phyloP scores from a whole-genome alignment of 2,797 vertebrate species.

The Chloroceryle amazona region DNA sequence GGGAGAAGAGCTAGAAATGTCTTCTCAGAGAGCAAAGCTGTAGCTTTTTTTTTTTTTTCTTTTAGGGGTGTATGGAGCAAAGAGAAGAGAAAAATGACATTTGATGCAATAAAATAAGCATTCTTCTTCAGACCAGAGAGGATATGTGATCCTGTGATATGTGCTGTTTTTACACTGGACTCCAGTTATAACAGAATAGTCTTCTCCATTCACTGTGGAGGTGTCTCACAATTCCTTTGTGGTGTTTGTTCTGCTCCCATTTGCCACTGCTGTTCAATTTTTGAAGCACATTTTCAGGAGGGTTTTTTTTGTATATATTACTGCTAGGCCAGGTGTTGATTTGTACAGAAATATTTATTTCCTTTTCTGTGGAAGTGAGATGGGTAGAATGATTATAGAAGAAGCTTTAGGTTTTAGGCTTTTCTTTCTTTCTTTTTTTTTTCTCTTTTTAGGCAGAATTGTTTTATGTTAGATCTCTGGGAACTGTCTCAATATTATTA shows the following conservation, averaged over 20 bases:
- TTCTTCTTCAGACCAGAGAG: not conserved
- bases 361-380: not conserved
- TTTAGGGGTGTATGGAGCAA: fast-evolving
- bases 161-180: not conserved
- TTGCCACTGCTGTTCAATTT: not conserved
- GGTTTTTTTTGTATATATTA: not conserved
- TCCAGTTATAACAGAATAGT: not conserved
- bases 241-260: not conserved
- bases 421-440: too few relatives aligned
- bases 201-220: not conserved
- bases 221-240: fast-evolving
- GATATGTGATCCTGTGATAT: too few relatives aligned
- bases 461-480: not conserved
- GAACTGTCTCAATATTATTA: not conserved
- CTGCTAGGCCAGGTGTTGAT: fast-evolving
- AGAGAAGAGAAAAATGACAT: not conserved
- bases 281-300: not conserved
- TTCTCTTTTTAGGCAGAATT: not conserved
- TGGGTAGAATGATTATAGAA: not conserved
- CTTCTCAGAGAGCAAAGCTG: not conserved
- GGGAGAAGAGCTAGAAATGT: fast-evolving
- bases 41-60: too few relatives aligned
- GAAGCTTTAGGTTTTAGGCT: fast-evolving
- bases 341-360: not conserved
- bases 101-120: not conserved